Evolutionary conservation across 1,140 invertebrate genomes (phyloP).

Genomic region (Aporrectodea caliginosa): DNA sequence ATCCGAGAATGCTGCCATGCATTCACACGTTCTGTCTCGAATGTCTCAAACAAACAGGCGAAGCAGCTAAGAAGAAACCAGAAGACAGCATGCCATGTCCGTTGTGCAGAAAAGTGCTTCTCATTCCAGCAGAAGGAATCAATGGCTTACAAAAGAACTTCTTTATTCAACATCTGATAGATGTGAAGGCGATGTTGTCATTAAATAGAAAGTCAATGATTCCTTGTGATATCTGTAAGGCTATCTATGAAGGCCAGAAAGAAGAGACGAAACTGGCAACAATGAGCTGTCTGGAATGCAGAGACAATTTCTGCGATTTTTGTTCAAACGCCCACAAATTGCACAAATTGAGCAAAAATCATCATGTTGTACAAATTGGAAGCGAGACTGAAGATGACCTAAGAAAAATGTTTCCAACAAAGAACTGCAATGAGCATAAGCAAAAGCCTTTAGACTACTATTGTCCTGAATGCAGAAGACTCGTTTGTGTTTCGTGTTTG

Average conservation of each 20-base stretch:
- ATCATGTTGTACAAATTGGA: not conserved
- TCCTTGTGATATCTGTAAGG: not conserved
- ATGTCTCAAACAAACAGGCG: not conserved
- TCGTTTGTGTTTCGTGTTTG: too few relatives aligned
- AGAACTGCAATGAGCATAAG: too few relatives aligned
- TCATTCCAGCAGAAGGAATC: not conserved
- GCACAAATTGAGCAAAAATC: not conserved
- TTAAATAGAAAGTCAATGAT: not conserved
- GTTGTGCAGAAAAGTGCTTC: not conserved
- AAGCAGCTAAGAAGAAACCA: not conserved
- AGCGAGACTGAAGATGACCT: too few relatives aligned
- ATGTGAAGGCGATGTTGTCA: not conserved
- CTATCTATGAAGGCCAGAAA: not conserved
- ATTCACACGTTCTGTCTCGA: not conserved
- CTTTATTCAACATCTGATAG: not conserved
- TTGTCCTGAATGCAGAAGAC: too few relatives aligned
- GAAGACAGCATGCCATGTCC: not conserved
- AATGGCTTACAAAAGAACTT: not conserved
- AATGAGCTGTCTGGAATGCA: not conserved
- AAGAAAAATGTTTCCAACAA: too few relatives aligned
- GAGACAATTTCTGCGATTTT: not conserved
- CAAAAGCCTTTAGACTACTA: too few relatives aligned
- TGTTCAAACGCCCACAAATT: not conserved
- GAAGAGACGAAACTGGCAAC: not conserved
- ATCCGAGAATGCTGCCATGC: not conserved